Conservation (phyloP, 2,888 invertebrate species). For the Tromatobia lineatoria region DNA sequence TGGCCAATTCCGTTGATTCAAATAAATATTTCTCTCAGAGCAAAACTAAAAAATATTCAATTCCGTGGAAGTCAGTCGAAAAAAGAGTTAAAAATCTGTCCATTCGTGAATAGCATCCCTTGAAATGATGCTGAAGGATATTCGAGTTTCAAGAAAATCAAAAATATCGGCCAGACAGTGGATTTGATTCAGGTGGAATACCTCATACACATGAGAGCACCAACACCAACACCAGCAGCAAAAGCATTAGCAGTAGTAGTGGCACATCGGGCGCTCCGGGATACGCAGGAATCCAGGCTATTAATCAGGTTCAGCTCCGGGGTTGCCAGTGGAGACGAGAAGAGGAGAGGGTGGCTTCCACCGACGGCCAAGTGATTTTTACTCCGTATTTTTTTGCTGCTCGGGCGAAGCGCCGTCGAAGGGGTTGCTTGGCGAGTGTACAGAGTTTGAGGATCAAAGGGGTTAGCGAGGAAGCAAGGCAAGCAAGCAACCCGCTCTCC, state of each 20-base stretch:
- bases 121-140: too few relatives aligned
- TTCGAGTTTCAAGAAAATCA: too few relatives aligned
- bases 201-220: not conserved
- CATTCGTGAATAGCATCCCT: too few relatives aligned
- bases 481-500: constrained; percentile 70
- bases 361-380: constrained; percentile 69
- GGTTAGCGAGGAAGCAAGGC: constrained; percentile 43
- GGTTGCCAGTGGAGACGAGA: constrained; percentile 50
- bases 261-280: constrained; percentile 13
- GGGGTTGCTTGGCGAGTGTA: constrained; percentile 47
- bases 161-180: too few relatives aligned
- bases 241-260: not conserved
- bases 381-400: constrained; percentile 62
- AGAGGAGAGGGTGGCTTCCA: constrained; percentile 43
- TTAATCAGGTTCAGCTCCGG: constrained; percentile 69
- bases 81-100: too few relatives aligned
- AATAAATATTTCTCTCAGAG: too few relatives aligned
- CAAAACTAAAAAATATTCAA: too few relatives aligned
- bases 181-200: too few relatives aligned
- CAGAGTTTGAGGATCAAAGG: constrained; percentile 56
- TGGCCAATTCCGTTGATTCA: too few relatives aligned
- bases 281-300: constrained; percentile 68
- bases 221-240: not conserved
- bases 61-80: too few relatives aligned
- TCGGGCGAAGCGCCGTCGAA: constrained; percentile 34